These are phyloP conservation scores for Siniperca knerii DNA, from an alignment of 2,113 vertebrate species.

Conservation along the genomic window DNA sequence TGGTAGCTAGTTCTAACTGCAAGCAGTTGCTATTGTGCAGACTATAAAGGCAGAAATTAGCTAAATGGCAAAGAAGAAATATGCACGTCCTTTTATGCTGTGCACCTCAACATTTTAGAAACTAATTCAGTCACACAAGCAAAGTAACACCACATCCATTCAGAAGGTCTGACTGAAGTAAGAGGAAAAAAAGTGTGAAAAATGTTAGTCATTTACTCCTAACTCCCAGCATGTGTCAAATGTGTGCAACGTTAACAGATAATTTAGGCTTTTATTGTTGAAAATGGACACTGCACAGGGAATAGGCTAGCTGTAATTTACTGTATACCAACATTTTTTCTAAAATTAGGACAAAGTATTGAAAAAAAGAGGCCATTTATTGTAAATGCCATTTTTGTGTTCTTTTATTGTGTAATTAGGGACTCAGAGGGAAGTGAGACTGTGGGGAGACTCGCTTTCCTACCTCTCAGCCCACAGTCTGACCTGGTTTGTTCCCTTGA, in stretches of 20 bases:
- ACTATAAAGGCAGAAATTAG: neutral
- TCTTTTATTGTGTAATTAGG: neutral
- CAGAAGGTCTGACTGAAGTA: neutral
- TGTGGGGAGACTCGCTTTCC: neutral
- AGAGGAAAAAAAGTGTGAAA: neutral
- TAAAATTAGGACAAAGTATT: neutral
- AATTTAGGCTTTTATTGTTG: neutral
- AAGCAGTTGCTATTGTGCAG: neutral
- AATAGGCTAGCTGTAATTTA: too few relatives aligned
- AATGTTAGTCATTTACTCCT: neutral
- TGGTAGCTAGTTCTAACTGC: neutral
- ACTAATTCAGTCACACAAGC: neutral
- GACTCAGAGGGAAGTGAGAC: neutral
- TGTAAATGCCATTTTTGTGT: neutral
- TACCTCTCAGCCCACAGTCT: neutral
- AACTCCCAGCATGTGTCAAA: neutral
- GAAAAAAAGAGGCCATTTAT: neutral
- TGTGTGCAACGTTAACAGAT: neutral
- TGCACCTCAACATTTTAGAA: neutral
- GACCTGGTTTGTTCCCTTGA: constrained; percentile 8
- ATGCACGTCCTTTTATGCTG: neutral
- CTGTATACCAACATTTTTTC: neutral
- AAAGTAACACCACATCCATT: neutral
- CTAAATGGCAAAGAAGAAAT: neutral
- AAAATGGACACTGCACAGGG: neutral